A percentile compares a stretch with the other conserved stretches of the same genome.
phyloP scores from a whole-genome alignment of 2,888 invertebrate species.

The Eilema griseolum region DNA sequence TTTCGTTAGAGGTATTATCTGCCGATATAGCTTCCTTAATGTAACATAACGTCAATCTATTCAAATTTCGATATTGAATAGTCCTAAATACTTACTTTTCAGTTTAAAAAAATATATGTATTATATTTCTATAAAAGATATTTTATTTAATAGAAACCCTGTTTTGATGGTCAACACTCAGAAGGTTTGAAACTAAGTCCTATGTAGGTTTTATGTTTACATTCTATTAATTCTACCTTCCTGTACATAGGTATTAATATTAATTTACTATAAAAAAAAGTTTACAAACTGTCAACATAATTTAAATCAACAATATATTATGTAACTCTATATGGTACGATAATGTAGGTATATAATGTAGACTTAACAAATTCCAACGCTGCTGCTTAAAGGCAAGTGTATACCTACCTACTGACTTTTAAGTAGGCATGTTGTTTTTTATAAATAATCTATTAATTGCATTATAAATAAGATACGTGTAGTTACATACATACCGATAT shows the following conservation, averaged over 20 bases:
- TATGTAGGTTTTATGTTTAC: no score
- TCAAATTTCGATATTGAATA: conserved; percentile 36
- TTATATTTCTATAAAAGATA: no score
- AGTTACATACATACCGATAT: conserved; percentile 15
- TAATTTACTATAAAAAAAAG: background rate
- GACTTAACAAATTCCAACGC: background rate
- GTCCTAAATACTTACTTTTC: conserved; percentile 29
- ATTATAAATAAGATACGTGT: conserved; percentile 29
- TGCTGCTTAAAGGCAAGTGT: background rate
- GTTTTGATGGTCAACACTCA: background rate
- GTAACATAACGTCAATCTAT: conserved; percentile 42
- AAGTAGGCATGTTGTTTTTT: background rate
- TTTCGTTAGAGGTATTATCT: conserved; percentile 66
- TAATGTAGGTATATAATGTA: background rate
- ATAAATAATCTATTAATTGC: conserved; percentile 18
- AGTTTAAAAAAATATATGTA: no score
- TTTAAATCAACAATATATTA: background rate
- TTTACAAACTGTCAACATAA: background rate
- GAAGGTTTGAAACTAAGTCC: background rate
- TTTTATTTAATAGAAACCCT: no score
- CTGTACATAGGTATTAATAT: no score
- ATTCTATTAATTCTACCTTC: no score
- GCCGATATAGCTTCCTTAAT: conserved; percentile 57
- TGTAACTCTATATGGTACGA: background rate
- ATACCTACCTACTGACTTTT: background rate